Base-by-base conservation (phyloP, 2,888 invertebrate genomes). In the Drosophila koepferae region DNA sequence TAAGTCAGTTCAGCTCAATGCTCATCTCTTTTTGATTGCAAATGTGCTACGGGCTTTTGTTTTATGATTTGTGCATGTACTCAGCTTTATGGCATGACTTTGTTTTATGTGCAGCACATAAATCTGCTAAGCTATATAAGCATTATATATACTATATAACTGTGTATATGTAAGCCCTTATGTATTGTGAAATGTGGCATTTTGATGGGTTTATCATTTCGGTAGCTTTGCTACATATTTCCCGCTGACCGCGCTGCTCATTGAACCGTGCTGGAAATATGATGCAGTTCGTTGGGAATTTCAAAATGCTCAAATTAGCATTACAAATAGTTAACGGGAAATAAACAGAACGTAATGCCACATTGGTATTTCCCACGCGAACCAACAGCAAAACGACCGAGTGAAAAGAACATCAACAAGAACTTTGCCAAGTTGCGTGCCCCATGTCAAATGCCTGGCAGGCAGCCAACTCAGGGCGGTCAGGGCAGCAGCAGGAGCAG, bases 41-140 rank as follows among this genome's bases (percentile, higher is more conserved):
- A 66, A 44, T 51, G 54, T 46, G 48, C 46, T 34, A 0, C 31
- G 53, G 31, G 51, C 4, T 64, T 62, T 58, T 46, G 49, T 80
- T 80, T 86, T 82, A 86, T 72, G 83, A 73, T 73, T 70, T 74
- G 68, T 67, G 77, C 59, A 60, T 60, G 38, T 51, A 46, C 51
- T 66, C 63, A 54, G 72, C 51, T 83, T 88, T 86, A 88, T 86
- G 70, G 58, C 64, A 12, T 18, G 72, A 44, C 63, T 66, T 61
- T 83, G 68, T 86, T 88, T 86, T 74, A 86, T 88, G 82, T 74
- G 80, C 71, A 72, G 72, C 86, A 53, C 80, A 80, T 88, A 82
- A 83, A 86, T 66, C 69, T 65, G 54, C 64, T 66, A 51, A 44
- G 48, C 20, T 41, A 41, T 20, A 40, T 48, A 46, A 31, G 53